Conservation (phyloP, 2,888 invertebrate species). For the Tachystola acroxantha region DNA sequence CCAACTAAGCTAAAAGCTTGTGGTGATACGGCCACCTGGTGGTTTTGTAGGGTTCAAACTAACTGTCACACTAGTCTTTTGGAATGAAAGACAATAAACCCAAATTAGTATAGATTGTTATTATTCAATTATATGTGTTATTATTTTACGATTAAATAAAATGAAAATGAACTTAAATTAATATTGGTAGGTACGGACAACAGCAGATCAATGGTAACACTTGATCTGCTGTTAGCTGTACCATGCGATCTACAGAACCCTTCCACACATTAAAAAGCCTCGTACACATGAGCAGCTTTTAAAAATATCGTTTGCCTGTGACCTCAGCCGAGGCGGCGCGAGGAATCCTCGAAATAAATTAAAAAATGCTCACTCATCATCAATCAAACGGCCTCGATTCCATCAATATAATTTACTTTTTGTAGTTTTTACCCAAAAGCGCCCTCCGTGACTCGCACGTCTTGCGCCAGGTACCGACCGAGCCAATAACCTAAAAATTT, state of each 20-base stretch:
- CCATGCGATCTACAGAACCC: conserved; percentile 23
- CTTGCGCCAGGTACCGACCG: conserved; percentile 53
- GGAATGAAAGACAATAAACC: no score
- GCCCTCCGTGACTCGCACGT: conserved; percentile 67
- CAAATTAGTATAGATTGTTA: no score
- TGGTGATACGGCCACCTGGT: no score
- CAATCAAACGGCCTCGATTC: conserved; percentile 75
- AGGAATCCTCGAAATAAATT: conserved; percentile 74
- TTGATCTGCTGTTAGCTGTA: no score
- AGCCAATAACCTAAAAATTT: conserved; percentile 4
- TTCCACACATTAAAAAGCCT: conserved; percentile 23
- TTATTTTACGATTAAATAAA: no score
- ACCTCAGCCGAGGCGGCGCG: conserved; percentile 45
- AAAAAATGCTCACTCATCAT: conserved; percentile 76
- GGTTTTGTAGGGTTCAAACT: no score
- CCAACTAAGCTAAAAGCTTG: no score
- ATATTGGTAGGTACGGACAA: no score
- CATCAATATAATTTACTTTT: conserved; percentile 78
- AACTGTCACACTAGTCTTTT: no score
- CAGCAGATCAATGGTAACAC: no score
- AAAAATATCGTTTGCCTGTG: conserved; percentile 35
- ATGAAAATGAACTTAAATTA: no score
- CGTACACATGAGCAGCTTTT: conserved; percentile 17
- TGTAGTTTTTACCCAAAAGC: conserved; percentile 74
- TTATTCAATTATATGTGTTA: no score